A percentile compares a stretch with the other conserved stretches of the same genome.
These are phyloP conservation scores for Cephus rjabovi DNA, from an alignment of 2,888 invertebrate genomes.

Conservation along the genomic window DNA sequence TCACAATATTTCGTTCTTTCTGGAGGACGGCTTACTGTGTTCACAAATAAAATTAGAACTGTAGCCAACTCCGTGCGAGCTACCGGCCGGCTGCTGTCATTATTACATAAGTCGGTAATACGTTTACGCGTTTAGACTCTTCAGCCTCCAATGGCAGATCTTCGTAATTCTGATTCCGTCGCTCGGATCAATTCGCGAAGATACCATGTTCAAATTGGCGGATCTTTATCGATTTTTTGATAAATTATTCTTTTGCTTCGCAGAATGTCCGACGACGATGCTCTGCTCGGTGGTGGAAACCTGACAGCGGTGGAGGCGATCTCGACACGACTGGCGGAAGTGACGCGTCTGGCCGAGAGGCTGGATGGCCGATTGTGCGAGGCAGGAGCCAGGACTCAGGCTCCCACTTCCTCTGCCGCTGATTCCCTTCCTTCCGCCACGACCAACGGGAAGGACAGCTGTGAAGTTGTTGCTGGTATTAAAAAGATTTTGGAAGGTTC, in stretches of 20 bases:
- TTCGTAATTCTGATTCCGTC: neutral
- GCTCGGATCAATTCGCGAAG: neutral
- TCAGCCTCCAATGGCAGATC: neutral
- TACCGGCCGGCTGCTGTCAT: neutral
- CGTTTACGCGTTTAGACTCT: neutral
- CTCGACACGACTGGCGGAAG: slow-evolving; percentile 74
- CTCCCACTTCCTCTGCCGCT: slow-evolving; percentile 41
- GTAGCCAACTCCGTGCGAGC: slow-evolving; percentile 34
- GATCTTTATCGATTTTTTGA: neutral
- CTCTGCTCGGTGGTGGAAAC: slow-evolving; percentile 61
- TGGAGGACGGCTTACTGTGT: slow-evolving; percentile 24
- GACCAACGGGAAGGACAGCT: slow-evolving; percentile 25
- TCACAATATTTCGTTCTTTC: neutral
- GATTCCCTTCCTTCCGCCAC: slow-evolving; percentile 26
- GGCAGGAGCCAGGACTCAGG: slow-evolving; percentile 57
- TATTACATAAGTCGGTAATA: neutral
- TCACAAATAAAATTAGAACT: slow-evolving; percentile 53
- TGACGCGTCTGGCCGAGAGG: slow-evolving; percentile 76
- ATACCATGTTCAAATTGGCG: neutral
- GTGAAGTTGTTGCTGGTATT: slow-evolving; percentile 38
- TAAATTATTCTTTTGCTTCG: slow-evolving; percentile 3
- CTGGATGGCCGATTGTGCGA: slow-evolving; percentile 69
- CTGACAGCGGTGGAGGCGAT: slow-evolving; percentile 76
- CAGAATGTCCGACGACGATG: slow-evolving; percentile 55
- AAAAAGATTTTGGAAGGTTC: slow-evolving; percentile 45